phyloP scores from a whole-genome alignment of 2,888 invertebrate species.

The Ephialtes manifestator region DNA sequence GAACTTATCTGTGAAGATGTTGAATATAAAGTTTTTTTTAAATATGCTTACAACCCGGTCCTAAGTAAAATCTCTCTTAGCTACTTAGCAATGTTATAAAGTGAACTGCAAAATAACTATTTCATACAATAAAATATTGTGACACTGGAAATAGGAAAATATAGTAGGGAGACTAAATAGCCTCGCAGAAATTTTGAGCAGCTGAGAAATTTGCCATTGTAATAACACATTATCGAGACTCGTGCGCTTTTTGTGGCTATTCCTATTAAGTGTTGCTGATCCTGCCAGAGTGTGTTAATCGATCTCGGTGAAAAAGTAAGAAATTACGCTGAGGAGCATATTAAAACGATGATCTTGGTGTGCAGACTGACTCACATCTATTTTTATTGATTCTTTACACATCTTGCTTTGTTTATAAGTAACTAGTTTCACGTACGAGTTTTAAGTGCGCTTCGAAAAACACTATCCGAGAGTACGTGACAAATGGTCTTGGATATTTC shows the following conservation, averaged over 20 bases:
- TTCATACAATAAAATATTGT: not conserved
- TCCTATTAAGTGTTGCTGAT: constrained; percentile 37
- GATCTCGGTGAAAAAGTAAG: constrained; percentile 10
- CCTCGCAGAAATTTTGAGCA: not conserved
- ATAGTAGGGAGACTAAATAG: not conserved
- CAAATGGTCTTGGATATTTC: constrained; percentile 55
- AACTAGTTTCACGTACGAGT: constrained; percentile 14
- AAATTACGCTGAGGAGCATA: constrained; percentile 21
- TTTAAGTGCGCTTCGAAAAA: constrained; percentile 17
- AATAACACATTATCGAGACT: constrained; percentile 27
- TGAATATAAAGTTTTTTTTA: too few relatives aligned
- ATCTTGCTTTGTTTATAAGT: constrained; percentile 11
- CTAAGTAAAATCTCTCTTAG: too few relatives aligned
- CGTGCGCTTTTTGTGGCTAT: constrained; percentile 34
- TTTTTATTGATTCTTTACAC: constrained; percentile 14
- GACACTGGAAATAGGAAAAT: not conserved
- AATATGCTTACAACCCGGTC: too few relatives aligned
- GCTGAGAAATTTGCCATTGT: not conserved
- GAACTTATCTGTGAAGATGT: too few relatives aligned
- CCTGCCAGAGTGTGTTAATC: constrained; percentile 36
- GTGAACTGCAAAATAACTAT: not conserved
- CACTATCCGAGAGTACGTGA: constrained; percentile 36
- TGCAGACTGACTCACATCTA: constrained; percentile 41
- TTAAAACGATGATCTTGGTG: constrained; percentile 37
- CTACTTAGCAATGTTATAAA: not conserved